These are phyloP conservation scores for Lagodon rhomboides DNA, from an alignment of 2,797 vertebrate genomes.

Conservation along the genomic window DNA sequence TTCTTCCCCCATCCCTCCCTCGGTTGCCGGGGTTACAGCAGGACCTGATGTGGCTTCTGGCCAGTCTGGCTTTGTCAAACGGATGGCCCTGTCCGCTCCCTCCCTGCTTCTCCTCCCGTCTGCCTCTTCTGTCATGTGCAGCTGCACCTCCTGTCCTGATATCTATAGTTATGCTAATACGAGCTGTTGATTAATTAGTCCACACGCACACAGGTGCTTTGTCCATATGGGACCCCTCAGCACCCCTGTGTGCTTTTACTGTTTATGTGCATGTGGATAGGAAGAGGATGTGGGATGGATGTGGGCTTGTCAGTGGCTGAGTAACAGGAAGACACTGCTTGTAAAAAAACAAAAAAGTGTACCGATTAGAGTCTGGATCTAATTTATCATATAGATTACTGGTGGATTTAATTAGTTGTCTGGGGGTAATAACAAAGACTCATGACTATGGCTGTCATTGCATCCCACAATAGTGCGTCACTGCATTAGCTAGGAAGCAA, in stretches of 20 bases:
- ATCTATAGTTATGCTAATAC: slow-evolving; percentile 63
- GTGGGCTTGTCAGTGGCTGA: slow-evolving; percentile 37
- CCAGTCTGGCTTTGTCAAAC: slow-evolving; percentile 69
- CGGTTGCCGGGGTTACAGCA: slow-evolving; percentile 76
- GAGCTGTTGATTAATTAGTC: slow-evolving; percentile 56
- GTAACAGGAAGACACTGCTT: slow-evolving; percentile 46
- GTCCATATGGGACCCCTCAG: slow-evolving; percentile 36
- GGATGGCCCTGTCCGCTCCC: slow-evolving; percentile 59
- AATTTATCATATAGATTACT: slow-evolving; percentile 34
- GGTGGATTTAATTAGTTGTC: slow-evolving; percentile 13
- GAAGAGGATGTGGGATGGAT: slow-evolving; percentile 37
- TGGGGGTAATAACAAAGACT: neutral
- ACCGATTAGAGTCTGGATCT: slow-evolving; percentile 44
- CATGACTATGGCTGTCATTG: neutral
- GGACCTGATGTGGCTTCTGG: slow-evolving; percentile 58
- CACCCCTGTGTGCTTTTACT: slow-evolving; percentile 43
- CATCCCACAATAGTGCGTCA: neutral
- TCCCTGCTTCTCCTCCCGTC: slow-evolving; percentile 42
- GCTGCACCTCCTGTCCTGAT: slow-evolving; percentile 51
- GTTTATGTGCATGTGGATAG: slow-evolving; percentile 16
- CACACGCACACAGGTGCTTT: slow-evolving; percentile 36
- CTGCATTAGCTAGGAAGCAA: neutral
- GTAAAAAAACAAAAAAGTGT: slow-evolving; percentile 33
- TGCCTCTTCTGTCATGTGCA: slow-evolving; percentile 67
- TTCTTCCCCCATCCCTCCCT: slow-evolving; percentile 35